Percentiles rank a stretch among this genome's conserved stretches.
phyloP scores from a whole-genome alignment of 2,797 vertebrate genomes.

The Sciurus vulgaris region DNA sequence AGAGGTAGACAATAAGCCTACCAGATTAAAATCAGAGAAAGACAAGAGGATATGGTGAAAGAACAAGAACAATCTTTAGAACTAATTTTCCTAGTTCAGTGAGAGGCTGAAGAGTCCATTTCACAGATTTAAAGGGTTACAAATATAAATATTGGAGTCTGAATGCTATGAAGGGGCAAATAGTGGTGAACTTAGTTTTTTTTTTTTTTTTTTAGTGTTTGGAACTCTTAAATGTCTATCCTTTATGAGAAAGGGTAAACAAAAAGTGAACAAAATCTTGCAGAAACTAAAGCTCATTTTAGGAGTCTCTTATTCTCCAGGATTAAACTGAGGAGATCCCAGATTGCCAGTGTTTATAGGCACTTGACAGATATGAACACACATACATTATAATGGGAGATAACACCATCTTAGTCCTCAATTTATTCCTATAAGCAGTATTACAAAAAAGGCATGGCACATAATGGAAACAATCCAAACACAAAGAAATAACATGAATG shows the following conservation, averaged over 20 bases:
- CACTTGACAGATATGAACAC: neutral
- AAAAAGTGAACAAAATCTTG: neutral
- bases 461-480: neutral
- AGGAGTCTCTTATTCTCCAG: neutral
- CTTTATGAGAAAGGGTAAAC: neutral
- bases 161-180: neutral
- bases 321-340: neutral
- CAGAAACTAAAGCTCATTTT: neutral
- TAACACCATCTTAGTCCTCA: neutral
- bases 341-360: neutral
- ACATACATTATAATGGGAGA: neutral
- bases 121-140: neutral
- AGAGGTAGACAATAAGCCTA: neutral
- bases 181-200: neutral
- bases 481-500: neutral
- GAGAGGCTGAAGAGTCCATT: neutral
- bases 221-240: neutral
- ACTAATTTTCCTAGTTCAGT: neutral
- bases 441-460: neutral
- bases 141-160: neutral
- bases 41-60: neutral
- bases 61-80: neutral
- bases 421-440: slow-evolving; percentile 28
- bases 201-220: neutral
- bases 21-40: neutral